Percentiles rank a stretch among this genome's conserved stretches.
Evolutionary conservation across 2,113 vertebrate genomes (phyloP).

Genomic region (Dendrocopos noguchii): DNA sequence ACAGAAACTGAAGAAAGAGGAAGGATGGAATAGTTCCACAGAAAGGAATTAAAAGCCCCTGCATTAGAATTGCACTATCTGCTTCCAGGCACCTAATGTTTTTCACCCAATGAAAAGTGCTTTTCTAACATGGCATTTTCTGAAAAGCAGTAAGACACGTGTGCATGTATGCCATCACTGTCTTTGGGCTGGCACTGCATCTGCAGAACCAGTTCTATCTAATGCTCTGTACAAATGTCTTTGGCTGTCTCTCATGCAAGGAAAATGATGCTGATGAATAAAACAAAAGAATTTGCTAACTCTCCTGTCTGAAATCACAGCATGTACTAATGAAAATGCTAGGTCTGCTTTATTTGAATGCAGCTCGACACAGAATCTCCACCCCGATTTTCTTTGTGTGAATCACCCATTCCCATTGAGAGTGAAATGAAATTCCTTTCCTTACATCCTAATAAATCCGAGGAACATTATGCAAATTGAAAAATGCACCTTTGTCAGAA

Average conservation of each 20-base stretch:
- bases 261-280: slow-evolving; percentile 23
- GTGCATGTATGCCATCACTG: neutral
- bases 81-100: neutral
- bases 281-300: slow-evolving; percentile 40
- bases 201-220: neutral
- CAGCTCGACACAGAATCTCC: neutral
- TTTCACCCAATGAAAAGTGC: neutral
- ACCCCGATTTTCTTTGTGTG: slow-evolving; percentile 44
- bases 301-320: neutral
- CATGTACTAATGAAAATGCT: slow-evolving; percentile 16
- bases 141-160: accelerated
- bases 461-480: slow-evolving; percentile 76
- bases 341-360: slow-evolving; percentile 25
- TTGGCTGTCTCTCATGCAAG: neutral
- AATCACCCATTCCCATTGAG: slow-evolving; percentile 49
- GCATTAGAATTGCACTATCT: neutral
- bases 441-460: slow-evolving; percentile 65
- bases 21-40: neutral
- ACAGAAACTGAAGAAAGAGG: neutral
- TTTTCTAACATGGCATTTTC: neutral
- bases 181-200: accelerated
- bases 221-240: neutral
- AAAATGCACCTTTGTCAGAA: slow-evolving; percentile 73
- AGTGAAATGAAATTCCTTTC: slow-evolving; percentile 64
- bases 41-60: neutral